These are phyloP conservation scores for Psilopsiagon aymara DNA, from an alignment of 2,113 vertebrate genomes.

Conservation along the genomic window DNA sequence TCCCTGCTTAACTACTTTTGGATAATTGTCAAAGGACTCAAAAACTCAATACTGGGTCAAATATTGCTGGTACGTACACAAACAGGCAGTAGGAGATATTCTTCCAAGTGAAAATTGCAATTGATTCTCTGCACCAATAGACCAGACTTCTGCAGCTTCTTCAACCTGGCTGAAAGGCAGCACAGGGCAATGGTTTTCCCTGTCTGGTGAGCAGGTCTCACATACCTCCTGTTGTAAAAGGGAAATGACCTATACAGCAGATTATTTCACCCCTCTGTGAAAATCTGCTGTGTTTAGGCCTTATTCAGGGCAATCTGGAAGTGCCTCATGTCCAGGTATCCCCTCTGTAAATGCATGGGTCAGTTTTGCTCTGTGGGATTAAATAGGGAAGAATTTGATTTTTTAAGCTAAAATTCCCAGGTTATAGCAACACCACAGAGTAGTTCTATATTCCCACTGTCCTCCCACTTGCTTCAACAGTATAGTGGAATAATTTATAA, in stretches of 20 bases:
- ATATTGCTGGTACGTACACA: rapidly evolving
- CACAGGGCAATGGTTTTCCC: neutral
- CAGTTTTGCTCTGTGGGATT: neutral
- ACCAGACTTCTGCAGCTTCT: neutral
- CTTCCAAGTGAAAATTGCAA: neutral
- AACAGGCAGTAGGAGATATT: neutral
- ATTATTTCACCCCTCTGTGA: neutral
- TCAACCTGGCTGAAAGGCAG: neutral
- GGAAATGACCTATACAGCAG: rapidly evolving
- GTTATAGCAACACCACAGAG: neutral
- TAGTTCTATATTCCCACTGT: neutral
- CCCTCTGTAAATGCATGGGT: neutral
- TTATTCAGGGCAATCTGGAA: neutral
- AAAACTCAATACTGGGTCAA: neutral
- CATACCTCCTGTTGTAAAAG: neutral
- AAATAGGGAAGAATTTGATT: neutral
- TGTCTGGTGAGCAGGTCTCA: neutral
- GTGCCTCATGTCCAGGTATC: rapidly evolving
- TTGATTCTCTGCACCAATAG: neutral
- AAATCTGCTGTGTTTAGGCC: neutral
- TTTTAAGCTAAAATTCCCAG: neutral
- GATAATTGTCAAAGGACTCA: neutral
- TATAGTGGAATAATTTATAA: conserved; percentile 1
- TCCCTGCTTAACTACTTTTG: neutral
- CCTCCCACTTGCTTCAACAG: neutral